These are phyloP conservation scores for Corythaeola cristata DNA, from an alignment of 2,113 vertebrate genomes.

Conservation along the genomic window DNA sequence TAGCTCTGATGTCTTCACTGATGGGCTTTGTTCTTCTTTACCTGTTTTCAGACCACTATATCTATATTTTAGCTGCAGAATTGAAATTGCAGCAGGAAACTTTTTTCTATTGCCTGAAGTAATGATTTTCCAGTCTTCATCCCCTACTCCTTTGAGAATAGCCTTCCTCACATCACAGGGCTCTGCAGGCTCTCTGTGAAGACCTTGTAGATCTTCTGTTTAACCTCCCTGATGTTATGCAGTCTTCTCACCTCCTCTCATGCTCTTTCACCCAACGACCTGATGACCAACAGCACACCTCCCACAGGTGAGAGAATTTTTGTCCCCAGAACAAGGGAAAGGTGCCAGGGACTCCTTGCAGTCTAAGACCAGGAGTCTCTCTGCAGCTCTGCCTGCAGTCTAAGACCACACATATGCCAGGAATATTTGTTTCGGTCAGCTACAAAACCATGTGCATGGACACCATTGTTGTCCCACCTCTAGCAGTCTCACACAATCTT, in stretches of 20 bases:
- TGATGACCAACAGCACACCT: neutral
- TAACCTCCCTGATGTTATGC: neutral
- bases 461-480: neutral
- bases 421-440: neutral
- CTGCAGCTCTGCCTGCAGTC: neutral
- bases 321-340: neutral
- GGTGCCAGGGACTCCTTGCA: neutral
- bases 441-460: neutral
- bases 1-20: neutral
- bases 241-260: neutral
- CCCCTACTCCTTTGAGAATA: neutral
- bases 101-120: neutral
- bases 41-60: neutral
- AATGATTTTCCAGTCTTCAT: neutral
- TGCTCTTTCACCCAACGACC: neutral
- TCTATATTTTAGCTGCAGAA: neutral
- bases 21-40: neutral
- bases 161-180: neutral
- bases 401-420: neutral
- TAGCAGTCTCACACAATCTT: neutral
- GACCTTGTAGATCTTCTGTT: neutral
- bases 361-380: neutral
- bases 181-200: neutral
- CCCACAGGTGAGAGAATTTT: neutral
- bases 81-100: neutral